These are phyloP conservation scores for Chrysopilus asiliformis DNA, from an alignment of 2,888 invertebrate genomes.

Conservation along the genomic window DNA sequence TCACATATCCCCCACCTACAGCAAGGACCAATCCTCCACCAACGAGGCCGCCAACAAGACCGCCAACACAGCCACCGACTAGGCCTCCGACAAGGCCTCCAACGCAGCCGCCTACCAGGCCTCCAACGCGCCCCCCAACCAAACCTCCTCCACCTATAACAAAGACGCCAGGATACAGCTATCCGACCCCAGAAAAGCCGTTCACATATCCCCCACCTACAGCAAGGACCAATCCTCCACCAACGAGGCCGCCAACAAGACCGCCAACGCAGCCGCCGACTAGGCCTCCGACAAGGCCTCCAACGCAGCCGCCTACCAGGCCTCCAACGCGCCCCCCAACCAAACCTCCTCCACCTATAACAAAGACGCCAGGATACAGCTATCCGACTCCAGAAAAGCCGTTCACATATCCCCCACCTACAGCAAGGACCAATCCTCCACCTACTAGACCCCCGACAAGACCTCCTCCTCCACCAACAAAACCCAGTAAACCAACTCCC, in stretches of 20 bases:
- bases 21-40: background rate
- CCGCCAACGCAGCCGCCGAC: background rate
- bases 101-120: background rate
- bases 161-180: too few relatives aligned
- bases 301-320: background rate
- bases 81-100: background rate
- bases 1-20: background rate
- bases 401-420: background rate
- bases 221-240: background rate
- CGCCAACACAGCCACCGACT: background rate
- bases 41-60: background rate
- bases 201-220: background rate
- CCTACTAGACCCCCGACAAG: background rate
- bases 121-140: background rate
- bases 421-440: background rate
- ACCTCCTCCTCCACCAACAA: background rate
- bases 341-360: background rate
- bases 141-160: background rate
- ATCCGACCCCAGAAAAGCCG: background rate
- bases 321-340: background rate
- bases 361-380: background rate
- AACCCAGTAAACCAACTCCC: too few relatives aligned
- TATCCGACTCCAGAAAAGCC: background rate
- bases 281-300: background rate
- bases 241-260: background rate